Evolutionary conservation across 2,888 invertebrate genomes (phyloP), one percentile per base, ranked within the genome.

Genomic region (Pristionchus fissidentatus): DNA sequence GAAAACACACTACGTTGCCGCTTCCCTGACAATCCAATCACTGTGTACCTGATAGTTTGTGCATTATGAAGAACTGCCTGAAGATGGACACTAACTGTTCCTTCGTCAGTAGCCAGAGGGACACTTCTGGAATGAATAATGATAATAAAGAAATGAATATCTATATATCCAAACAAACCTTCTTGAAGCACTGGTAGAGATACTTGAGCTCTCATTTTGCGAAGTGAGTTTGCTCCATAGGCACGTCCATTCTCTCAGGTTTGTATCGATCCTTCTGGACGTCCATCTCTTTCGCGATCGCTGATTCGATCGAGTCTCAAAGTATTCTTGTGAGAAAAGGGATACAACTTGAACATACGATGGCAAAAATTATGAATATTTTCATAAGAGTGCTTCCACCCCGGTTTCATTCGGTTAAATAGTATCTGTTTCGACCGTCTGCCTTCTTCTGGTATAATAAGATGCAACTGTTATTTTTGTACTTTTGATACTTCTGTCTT

Each of bases 141-240:
- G n/a, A n/a, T n/a, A n/a, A n/a, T n/a, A n/a, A n/a, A n/a, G n/a
- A n/a, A n/a, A n/a, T n/a, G n/a, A n/a, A n/a, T n/a, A n/a, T n/a
- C n/a, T n/a, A n/a, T 26, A 19, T 8, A 22, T 22, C 19, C 13
- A 38, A 22, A 10, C 38, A 19, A 3, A 86, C 86, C 55, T 86
- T 85, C 66, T 86, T 86, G 57, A 85, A 86, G 41, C 84, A 83
- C 70, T 86, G 85, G 77, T 85, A 85, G 49, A 86, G 84, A 66
- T 85, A 85, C 52, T 86, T 84, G 26, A 86, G 75, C 52, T 86
- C 86, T 22, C 66, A 78, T 66, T 84, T 82, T 38, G 82, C 52
- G 78, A 86, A 86, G 43, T 83, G 84, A 3, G 85, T 86, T 26
- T 84, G 66, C 32, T 85, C 78, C 73, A 80, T 81, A 3, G 85